Evolutionary conservation across 2,888 invertebrate species (phyloP).

Genomic region (Polydrusus pterygomalis): DNA sequence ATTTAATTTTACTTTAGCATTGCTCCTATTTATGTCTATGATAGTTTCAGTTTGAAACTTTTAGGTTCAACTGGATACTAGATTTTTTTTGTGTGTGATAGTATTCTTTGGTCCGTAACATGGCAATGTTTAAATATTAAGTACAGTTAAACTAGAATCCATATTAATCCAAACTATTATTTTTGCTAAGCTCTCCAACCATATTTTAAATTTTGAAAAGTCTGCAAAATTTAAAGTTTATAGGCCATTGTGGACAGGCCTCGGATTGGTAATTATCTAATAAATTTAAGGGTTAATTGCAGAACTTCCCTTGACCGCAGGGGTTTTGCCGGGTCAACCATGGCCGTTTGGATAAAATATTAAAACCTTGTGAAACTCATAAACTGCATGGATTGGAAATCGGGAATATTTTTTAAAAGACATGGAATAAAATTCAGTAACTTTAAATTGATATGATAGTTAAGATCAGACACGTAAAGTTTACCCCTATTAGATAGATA

Average conservation of each 20-base stretch:
- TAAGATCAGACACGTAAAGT: not conserved
- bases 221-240: not conserved
- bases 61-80: too few relatives aligned
- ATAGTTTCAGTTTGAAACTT: too few relatives aligned
- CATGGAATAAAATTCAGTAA: not conserved
- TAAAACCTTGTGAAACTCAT: not conserved
- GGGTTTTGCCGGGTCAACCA: not conserved
- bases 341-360: conserved; percentile 11
- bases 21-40: too few relatives aligned
- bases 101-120: too few relatives aligned
- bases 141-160: too few relatives aligned
- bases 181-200: too few relatives aligned
- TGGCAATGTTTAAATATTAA: too few relatives aligned
- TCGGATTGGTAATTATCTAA: conserved; percentile 1
- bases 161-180: too few relatives aligned
- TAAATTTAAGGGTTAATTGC: conserved; percentile 17
- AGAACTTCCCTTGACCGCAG: conserved; percentile 6
- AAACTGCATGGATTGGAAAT: not conserved
- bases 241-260: not conserved
- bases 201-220: too few relatives aligned
- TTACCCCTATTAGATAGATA: too few relatives aligned
- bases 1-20: too few relatives aligned
- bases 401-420: not conserved
- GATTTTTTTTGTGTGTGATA: too few relatives aligned
- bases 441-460: not conserved